These are phyloP conservation scores for Sebastes taczanowskii DNA, from an alignment of 2,797 vertebrate species.

Conservation along the genomic window DNA sequence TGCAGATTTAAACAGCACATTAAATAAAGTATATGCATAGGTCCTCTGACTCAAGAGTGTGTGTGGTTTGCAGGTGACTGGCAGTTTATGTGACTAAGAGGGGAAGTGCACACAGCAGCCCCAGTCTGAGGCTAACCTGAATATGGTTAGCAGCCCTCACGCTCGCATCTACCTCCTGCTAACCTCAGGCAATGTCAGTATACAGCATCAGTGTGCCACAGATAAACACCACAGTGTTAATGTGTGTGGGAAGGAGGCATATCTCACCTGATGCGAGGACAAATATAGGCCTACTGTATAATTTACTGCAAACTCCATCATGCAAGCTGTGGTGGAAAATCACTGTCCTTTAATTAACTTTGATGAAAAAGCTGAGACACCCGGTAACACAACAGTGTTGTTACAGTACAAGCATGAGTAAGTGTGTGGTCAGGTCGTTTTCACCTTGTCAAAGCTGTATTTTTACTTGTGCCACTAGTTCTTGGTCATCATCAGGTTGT, in stretches of 20 bases:
- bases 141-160: constrained; percentile 68
- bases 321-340: constrained; percentile 43
- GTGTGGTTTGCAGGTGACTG: constrained; percentile 69
- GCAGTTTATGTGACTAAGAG: constrained; percentile 65
- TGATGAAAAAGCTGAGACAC: constrained; percentile 50
- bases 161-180: constrained; percentile 47
- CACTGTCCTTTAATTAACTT: constrained; percentile 49
- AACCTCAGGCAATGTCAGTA: constrained; percentile 72
- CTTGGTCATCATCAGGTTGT: constrained; percentile 52
- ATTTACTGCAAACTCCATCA: constrained; percentile 30
- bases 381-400: constrained; percentile 28
- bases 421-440: constrained; percentile 42
- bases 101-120: constrained; percentile 45
- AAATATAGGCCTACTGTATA: constrained; percentile 16
- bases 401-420: constrained; percentile 21
- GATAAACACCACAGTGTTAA: constrained; percentile 66
- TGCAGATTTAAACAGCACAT: background rate
- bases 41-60: constrained; percentile 12
- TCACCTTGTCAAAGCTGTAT: constrained; percentile 39
- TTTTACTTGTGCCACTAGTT: constrained; percentile 46
- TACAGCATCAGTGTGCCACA: constrained; percentile 52
- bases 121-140: constrained; percentile 65
- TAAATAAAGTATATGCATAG: background rate
- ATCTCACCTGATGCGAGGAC: constrained; percentile 63
- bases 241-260: constrained; percentile 50